Conservation (phyloP, 2,888 invertebrate genomes). For the Sipunculus nudus region DNA sequence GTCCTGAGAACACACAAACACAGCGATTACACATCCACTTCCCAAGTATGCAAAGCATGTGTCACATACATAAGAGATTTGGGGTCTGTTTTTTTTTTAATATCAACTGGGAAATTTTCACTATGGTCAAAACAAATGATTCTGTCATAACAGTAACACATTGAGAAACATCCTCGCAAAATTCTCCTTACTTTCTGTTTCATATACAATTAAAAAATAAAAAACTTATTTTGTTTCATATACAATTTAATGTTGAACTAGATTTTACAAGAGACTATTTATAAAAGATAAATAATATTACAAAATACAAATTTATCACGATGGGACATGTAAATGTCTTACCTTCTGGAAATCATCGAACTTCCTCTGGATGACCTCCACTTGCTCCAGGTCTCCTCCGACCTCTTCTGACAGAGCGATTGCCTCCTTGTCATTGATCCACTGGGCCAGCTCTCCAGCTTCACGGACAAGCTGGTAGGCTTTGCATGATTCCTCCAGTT, state of each 20-base stretch:
- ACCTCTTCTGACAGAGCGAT: conserved; percentile 97
- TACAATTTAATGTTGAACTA: too few species aligned
- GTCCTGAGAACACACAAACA: too few species aligned
- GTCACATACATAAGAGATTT: neutral
- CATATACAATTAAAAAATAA: too few species aligned
- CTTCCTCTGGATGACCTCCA: conserved; percentile 97
- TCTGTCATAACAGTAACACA: too few species aligned
- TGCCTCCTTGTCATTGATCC: conserved; percentile 99
- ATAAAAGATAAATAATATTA: neutral
- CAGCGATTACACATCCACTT: neutral
- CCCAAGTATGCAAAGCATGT: neutral
- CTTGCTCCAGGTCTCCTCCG: conserved; percentile 97
- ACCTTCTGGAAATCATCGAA: conserved; percentile 98
- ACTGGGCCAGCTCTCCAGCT: conserved; percentile 94
- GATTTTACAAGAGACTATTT: too few species aligned
- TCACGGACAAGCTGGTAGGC: conserved; percentile 98
- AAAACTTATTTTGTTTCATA: too few species aligned
- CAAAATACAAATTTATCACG: neutral
- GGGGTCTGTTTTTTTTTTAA: too few species aligned
- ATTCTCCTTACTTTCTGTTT: too few species aligned
- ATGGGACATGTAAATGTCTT: neutral
- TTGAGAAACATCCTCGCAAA: too few species aligned
- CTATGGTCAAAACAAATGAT: neutral
- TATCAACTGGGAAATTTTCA: too few species aligned
- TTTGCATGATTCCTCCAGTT: conserved; percentile 96